Percentiles rank a stretch among this genome's conserved stretches.
Conservation (phyloP, 2,888 invertebrate species). For the Rhogogaster chlorosoma region DNA sequence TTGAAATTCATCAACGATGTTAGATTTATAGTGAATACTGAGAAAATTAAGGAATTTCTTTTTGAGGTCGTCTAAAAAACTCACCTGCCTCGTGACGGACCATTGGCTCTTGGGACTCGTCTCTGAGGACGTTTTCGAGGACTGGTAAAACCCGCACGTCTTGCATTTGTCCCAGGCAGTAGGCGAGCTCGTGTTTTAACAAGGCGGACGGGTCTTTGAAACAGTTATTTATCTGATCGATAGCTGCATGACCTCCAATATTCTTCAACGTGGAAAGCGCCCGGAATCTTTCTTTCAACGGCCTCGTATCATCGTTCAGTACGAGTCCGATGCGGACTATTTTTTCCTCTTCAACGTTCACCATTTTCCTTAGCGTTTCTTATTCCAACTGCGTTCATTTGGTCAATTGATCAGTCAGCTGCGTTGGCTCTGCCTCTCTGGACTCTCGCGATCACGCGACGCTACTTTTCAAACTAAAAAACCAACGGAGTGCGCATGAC, state of each 20-base stretch:
- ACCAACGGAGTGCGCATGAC: background rate
- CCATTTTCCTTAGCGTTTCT: conserved; percentile 57
- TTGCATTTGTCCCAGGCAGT: conserved; percentile 99
- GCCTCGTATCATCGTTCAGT: conserved; percentile 85
- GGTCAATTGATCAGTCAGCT: too few species aligned
- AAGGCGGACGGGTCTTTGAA: conserved; percentile 93
- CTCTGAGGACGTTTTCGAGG: conserved; percentile 87
- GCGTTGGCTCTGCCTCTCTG: too few species aligned
- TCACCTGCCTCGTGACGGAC: conserved; percentile 98
- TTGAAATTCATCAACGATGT: conserved; percentile 23
- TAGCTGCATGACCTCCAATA: conserved; percentile 89
- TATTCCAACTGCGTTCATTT: background rate
- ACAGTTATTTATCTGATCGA: conserved; percentile 88
- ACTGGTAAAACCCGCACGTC: conserved; percentile 88
- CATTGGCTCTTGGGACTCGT: conserved; percentile 93
- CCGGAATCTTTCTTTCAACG: conserved; percentile 94
- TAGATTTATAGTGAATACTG: background rate
- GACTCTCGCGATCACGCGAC: background rate
- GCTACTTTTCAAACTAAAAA: background rate
- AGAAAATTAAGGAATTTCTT: background rate
- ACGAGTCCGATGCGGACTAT: conserved; percentile 85
- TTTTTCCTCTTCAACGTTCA: conserved; percentile 73
- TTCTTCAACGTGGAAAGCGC: conserved; percentile 96
- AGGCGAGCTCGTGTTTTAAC: conserved; percentile 97
- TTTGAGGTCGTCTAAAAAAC: conserved; percentile 53